Base-by-base conservation (phyloP, 2,797 vertebrate genomes). In the Diglossa cyanea region DNA sequence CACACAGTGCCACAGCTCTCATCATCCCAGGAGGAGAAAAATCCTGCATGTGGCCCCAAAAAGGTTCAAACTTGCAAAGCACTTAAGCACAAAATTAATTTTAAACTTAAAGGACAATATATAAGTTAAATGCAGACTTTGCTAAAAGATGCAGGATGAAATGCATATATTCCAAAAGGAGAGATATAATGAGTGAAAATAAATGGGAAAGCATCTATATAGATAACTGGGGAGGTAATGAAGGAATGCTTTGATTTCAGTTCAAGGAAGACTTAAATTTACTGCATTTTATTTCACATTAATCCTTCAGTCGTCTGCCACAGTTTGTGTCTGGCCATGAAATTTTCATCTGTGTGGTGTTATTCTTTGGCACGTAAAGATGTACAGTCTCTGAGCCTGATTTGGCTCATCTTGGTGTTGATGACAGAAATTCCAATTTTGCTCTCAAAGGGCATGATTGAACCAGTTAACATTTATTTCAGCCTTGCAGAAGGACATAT, bases 381-480 rank as follows among this genome's bases (percentile, higher is more conserved):
- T 91, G 86, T 88, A 50, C 62, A 72, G 2, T 42, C 62, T 80
- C 57, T 81, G 51, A 62, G 40, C n/a, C 70, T 86, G 66, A 73
- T 88, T 93, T 93, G 73, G 55, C 73, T 92, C 81, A 25, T 75
- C 87, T 70, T 75, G 54, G 67, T 10, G 2, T 8, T 62, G 73
- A 83, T 72, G 87, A 91, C 89, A 90, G 60, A 94, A 95, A 92
- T 83, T 44, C 58, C 73, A 60, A 24, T 90, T 95, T 83, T 79
- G 30, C 40, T 86, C 57, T 86, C 9, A 2, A 47, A 88, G 62
- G 73, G 66, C 70, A 37, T 75, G 91, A 89, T 61, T 92, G 85
- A 63, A 74, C 72, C 65, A 62, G 71, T 74, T 88, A 86, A 72
- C 90, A 81, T 88, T 89, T 86, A 70, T 90, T 93, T 80, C 85